A percentile compares a stretch with the other conserved stretches of the same genome.
These are phyloP conservation scores for Leucopsar rothschildi DNA, from an alignment of 2,113 vertebrate genomes.

Conservation along the genomic window DNA sequence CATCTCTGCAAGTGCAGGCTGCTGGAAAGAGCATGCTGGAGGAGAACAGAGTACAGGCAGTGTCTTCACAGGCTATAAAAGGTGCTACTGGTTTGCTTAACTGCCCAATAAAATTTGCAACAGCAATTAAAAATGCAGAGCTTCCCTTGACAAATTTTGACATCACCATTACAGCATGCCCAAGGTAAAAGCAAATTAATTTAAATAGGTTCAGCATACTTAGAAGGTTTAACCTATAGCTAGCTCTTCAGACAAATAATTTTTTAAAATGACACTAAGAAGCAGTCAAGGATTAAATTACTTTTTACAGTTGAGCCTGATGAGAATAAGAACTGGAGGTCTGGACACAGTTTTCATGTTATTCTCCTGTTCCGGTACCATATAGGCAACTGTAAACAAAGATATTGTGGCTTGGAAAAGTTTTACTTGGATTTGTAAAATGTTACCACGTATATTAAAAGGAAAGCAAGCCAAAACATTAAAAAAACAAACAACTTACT, in stretches of 20 bases:
- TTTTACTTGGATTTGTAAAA: background rate
- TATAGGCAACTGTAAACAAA: background rate
- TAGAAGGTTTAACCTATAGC: background rate
- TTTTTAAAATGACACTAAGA: background rate
- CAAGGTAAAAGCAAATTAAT: background rate
- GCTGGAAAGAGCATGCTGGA: background rate
- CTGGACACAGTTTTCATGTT: background rate
- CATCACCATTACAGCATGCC: background rate
- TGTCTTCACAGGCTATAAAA: background rate
- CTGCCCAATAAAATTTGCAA: background rate
- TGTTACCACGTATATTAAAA: background rate
- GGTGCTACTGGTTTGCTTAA: background rate
- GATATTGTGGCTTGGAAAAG: background rate
- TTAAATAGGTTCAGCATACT: background rate
- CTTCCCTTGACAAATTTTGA: background rate
- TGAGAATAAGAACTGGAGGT: background rate
- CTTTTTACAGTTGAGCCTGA: background rate
- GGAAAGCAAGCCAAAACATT: background rate
- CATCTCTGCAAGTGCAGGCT: background rate
- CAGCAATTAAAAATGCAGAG: background rate
- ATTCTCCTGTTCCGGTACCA: background rate
- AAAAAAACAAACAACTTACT: conserved; percentile 43
- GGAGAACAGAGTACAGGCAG: background rate
- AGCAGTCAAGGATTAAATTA: background rate
- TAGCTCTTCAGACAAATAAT: background rate